Conservation (phyloP, 2,888 invertebrate genomes). For the Atrina japonica region DNA sequence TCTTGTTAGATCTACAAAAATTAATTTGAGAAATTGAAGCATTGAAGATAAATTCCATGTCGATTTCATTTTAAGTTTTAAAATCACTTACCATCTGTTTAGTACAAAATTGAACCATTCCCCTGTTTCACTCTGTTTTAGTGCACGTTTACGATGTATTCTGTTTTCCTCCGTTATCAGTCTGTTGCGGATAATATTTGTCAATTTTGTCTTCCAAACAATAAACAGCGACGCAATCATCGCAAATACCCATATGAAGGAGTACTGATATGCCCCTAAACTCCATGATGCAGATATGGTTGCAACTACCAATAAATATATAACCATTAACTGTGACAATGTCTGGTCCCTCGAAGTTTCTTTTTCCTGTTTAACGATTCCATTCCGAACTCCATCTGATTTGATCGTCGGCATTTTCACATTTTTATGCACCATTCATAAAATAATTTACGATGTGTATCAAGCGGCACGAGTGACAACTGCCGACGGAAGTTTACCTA, state of each 20-base stretch:
- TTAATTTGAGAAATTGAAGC: too few relatives aligned
- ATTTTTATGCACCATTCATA: too few relatives aligned
- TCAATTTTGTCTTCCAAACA: slow-evolving; percentile 76
- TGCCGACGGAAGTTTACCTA: too few relatives aligned
- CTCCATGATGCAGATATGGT: slow-evolving; percentile 71
- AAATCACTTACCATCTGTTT: slow-evolving; percentile 82
- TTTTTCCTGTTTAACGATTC: background rate
- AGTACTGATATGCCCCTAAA: slow-evolving; percentile 71
- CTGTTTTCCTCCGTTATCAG: slow-evolving; percentile 74
- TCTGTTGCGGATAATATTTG: slow-evolving; percentile 69
- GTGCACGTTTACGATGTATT: slow-evolving; percentile 81
- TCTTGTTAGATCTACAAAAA: too few relatives aligned
- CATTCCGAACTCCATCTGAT: background rate
- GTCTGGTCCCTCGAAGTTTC: slow-evolving; percentile 34
- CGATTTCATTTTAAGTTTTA: background rate
- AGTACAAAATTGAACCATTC: slow-evolving; percentile 83
- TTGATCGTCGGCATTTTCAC: too few relatives aligned
- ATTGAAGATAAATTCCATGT: too few relatives aligned
- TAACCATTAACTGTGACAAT: slow-evolving; percentile 66
- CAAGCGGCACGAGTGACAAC: too few relatives aligned
- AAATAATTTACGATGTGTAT: too few relatives aligned
- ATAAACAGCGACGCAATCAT: slow-evolving; percentile 72
- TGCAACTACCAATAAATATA: slow-evolving; percentile 75
- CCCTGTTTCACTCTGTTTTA: slow-evolving; percentile 82
- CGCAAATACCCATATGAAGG: slow-evolving; percentile 76